Base-by-base conservation (phyloP, 2,797 vertebrate genomes). In the Danio aesculapii region DNA sequence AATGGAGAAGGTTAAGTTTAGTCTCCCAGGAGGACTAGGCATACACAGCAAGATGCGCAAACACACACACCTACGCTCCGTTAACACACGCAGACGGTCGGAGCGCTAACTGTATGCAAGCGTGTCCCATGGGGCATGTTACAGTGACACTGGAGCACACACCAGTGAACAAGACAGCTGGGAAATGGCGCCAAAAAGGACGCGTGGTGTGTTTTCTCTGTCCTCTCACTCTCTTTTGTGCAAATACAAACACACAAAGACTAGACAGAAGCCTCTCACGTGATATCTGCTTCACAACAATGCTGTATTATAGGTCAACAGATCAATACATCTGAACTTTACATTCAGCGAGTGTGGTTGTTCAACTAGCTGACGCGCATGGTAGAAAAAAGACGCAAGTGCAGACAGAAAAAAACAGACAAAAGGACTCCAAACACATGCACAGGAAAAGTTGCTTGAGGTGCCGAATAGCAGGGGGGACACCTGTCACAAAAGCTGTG, bases 401-500 rank as follows among this genome's bases (percentile, higher is more conserved):
- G 10, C n/a, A 58, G 62, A 41, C 5, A 41, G 53, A 57, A 17
- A 69, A 78, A 55, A 76, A 46, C 74, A 55, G 39, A 76, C 49
- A 30, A 66, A 68, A 67, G 19, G 62, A 14, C 17, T 67, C 73
- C n/a, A 30, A 49, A 11, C 49, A 17, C 30, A 63, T 63, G 78
- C 67, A 81, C 14, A 0, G 77, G 70, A 50, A 55, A 72, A 72
- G 1, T 71, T 77, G 78, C 73, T 59, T 67, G 41, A 84, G 77
- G 80, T 80, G 68, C 55, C 64, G 75, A 84, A 76, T 75, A 72
- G 50, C 81, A 81, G 67, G 41, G 30, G 39, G 47, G 75, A 80
- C 85, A 87, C 85, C 88, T 86, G 85, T 89, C 83, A 84, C 66
- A 81, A 77, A 87, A 63, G 75, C 77, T 82, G 75, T 30, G 62